These are phyloP conservation scores for Oenanthe melanoleuca DNA, from an alignment of 2,113 vertebrate species.

Conservation along the genomic window DNA sequence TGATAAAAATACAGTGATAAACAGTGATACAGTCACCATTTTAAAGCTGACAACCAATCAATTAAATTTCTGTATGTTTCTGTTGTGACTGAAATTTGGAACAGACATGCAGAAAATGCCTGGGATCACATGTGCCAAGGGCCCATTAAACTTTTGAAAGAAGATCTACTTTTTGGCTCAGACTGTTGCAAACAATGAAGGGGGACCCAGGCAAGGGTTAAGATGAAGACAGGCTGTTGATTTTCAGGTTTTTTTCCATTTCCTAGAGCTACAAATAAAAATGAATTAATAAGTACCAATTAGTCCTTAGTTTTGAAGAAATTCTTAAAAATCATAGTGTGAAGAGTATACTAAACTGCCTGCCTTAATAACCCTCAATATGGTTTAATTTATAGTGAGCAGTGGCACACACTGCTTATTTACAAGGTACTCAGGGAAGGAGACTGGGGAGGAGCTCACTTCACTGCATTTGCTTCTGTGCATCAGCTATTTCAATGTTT, in stretches of 20 bases:
- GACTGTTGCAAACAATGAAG: not conserved
- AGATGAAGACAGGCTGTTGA: not conserved
- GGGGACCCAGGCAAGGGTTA: not conserved
- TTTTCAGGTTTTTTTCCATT: not conserved
- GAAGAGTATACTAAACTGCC: not conserved
- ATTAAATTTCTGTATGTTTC: not conserved
- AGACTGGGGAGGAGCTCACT: not conserved
- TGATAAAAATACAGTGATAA: constrained; percentile 14
- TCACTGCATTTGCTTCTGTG: not conserved
- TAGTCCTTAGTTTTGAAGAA: not conserved
- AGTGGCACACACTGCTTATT: not conserved
- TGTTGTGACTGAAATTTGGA: constrained; percentile 11
- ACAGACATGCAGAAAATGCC: not conserved
- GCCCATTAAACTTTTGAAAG: not conserved
- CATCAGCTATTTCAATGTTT: not conserved
- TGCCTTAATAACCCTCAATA: not conserved
- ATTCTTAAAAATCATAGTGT: not conserved
- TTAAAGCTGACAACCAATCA: not conserved
- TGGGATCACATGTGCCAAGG: not conserved
- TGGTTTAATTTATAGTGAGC: not conserved
- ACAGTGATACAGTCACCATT: not conserved
- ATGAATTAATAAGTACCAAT: not conserved
- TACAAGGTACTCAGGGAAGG: not conserved
- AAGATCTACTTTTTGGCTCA: not conserved
- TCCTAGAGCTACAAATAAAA: not conserved